Base-by-base conservation (phyloP, 2,888 invertebrate genomes). In the Leucophenga maculata region DNA sequence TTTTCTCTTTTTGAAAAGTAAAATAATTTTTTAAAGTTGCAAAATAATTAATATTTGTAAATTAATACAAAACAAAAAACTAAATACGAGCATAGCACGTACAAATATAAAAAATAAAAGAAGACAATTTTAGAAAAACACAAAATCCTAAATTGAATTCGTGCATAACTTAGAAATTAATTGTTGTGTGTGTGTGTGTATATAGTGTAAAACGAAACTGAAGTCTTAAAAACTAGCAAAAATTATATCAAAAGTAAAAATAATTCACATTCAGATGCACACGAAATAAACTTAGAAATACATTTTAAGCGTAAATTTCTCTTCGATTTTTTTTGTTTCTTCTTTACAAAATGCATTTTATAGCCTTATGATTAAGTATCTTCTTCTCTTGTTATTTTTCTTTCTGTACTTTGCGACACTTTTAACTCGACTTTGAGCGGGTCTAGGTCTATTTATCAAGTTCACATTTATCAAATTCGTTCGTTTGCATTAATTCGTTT, bases 271-370 rank as follows among this genome's bases (percentile, higher is more conserved):
- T 32, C 32, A 32, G 8, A 32, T 32, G 32, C 31, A 22, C 26
- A 57, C 32, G 57, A 31, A 57, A 57, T n/a, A 14, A 57, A 57
- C 31, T 57, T 57, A 57, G 11, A 31, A 31, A 57, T 57, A 57
- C 32, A 26, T 57, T 4, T 57, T 57, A 57, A 57, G 57, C 57
- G 57, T 57, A 57, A 57, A 57, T 57, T 31, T 57, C 52, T 65
- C 20, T 20, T 65, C 18, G 11, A 32, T 65, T 52, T 52, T 16
- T 48, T 26, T 65, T 65, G 22, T 52, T 6, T 48, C 11, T 52
- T 50, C 31, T 46, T 65, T 65, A 39, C 26, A 26, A 44, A 32
- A n/a, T 65, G 18, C 50, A 48, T 65, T 48, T 65, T n/a, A n/a
- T 18, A 54, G 54, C 54, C 32, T 32, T 32, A 32, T 6, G 8